Conservation (phyloP, 2,113 vertebrate genomes). For the Paradoxurus hermaphroditus region DNA sequence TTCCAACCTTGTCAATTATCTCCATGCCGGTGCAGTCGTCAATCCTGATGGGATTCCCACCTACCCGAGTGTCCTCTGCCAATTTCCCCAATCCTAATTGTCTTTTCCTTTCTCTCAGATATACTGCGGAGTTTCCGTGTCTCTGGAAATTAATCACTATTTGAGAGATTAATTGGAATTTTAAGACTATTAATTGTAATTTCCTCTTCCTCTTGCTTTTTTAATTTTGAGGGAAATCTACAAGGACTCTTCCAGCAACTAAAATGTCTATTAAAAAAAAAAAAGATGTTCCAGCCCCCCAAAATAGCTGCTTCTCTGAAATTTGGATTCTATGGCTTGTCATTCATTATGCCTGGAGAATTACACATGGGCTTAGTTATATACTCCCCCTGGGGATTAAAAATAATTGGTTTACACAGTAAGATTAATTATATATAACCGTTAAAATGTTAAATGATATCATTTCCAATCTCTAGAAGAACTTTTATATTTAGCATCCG, state of each 20-base stretch:
- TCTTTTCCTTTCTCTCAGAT: conserved; percentile 59
- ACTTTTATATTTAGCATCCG: neutral
- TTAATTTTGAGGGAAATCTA: conserved; percentile 65
- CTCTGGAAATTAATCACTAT: conserved; percentile 79
- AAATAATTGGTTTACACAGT: conserved; percentile 59
- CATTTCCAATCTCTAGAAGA: conserved; percentile 10
- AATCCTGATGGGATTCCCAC: conserved; percentile 52
- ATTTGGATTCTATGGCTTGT: conserved; percentile 43
- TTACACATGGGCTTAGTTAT: conserved; percentile 70
- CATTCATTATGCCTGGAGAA: conserved; percentile 57
- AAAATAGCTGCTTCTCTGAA: conserved; percentile 50
- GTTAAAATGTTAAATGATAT: conserved; percentile 52
- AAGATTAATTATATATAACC: conserved; percentile 73
- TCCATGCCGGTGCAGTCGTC: neutral
- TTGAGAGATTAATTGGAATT: conserved; percentile 76
- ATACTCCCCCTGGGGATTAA: conserved; percentile 30
- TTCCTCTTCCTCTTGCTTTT: conserved; percentile 63
- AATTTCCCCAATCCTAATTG: conserved; percentile 70
- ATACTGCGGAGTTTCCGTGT: conserved; percentile 25
- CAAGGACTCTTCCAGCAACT: conserved; percentile 14
- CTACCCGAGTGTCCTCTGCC: conserved; percentile 27
- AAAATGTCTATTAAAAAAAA: neutral
- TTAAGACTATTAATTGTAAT: conserved; percentile 71
- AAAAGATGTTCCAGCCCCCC: neutral
- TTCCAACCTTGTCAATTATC: conserved; percentile 46